Evolutionary conservation across 1,140 invertebrate species (phyloP).

Genomic region (Dolichoris vasculosae): DNA sequence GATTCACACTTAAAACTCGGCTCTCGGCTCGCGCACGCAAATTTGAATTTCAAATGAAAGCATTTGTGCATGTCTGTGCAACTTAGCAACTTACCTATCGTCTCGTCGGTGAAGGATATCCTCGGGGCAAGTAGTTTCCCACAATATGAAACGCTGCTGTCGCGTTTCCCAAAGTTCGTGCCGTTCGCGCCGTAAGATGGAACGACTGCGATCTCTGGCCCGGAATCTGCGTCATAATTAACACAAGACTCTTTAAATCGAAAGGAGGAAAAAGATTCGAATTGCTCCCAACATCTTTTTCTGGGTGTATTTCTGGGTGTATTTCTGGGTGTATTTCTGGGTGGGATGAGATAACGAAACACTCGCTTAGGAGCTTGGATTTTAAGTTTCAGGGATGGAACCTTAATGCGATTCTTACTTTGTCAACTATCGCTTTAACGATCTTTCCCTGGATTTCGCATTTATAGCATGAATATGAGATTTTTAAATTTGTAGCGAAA

Average conservation of each 20-base stretch:
- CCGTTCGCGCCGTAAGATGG: conserved; percentile 22
- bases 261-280: neutral
- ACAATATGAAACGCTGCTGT: conserved; percentile 61
- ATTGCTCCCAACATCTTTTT: too few relatives aligned
- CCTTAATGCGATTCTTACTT: neutral
- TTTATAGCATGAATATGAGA: too few relatives aligned
- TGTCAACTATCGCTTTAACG: neutral
- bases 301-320: too few relatives aligned
- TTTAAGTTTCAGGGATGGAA: neutral
- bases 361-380: neutral
- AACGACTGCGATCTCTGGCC: conserved; percentile 7
- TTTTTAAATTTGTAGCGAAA: neutral
- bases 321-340: too few relatives aligned
- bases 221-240: conserved; percentile 30
- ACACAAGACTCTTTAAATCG: neutral
- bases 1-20: neutral
- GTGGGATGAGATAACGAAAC: neutral
- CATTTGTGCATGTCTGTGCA: neutral
- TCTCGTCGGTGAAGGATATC: conserved; percentile 71
- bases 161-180: conserved; percentile 55
- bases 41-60: conserved; percentile 18
- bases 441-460: neutral
- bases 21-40: neutral
- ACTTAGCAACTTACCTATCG: conserved; percentile 67
- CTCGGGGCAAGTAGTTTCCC: conserved; percentile 67